phyloP scores from a whole-genome alignment of 2,113 vertebrate genomes.

The Nansenia antarctica region DNA sequence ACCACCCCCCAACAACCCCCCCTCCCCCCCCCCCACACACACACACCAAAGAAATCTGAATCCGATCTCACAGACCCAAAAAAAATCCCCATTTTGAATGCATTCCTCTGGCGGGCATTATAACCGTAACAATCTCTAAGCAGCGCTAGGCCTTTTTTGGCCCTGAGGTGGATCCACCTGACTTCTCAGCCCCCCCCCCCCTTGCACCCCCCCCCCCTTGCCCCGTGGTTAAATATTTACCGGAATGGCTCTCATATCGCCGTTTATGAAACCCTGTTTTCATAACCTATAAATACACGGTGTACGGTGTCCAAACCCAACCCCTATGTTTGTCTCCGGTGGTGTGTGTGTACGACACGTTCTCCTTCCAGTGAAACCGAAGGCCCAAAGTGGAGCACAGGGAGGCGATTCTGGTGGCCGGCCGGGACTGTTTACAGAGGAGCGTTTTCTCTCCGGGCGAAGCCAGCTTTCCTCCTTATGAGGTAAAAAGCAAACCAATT shows the following conservation, averaged over 20 bases:
- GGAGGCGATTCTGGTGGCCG: slow-evolving; percentile 40
- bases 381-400: slow-evolving; percentile 37
- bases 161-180: slow-evolving; percentile 48
- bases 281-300: slow-evolving; percentile 53
- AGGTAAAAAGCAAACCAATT: slow-evolving; percentile 66
- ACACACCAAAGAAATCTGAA: slow-evolving; percentile 56
- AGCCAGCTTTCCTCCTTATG: slow-evolving; percentile 57
- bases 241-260: slow-evolving; percentile 48
- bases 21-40: not conserved
- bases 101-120: slow-evolving; percentile 60
- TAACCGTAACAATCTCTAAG: slow-evolving; percentile 56
- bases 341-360: slow-evolving; percentile 52
- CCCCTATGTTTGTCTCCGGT: slow-evolving; percentile 50
- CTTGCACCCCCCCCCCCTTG: no score
- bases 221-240: slow-evolving; percentile 45
- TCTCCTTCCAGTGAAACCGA: slow-evolving; percentile 52
- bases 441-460: slow-evolving; percentile 38
- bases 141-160: slow-evolving; percentile 45
- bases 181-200: slow-evolving; percentile 43
- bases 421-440: slow-evolving; percentile 41
- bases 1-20: slow-evolving; percentile 28
- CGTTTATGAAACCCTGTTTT: slow-evolving; percentile 44
- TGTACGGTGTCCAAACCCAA: slow-evolving; percentile 44
- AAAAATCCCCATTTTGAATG: slow-evolving; percentile 28
- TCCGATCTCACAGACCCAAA: slow-evolving; percentile 57